phyloP scores from a whole-genome alignment of 35 echinoderm and acorn worm genomes.

The Ophiothrix spiculata region DNA sequence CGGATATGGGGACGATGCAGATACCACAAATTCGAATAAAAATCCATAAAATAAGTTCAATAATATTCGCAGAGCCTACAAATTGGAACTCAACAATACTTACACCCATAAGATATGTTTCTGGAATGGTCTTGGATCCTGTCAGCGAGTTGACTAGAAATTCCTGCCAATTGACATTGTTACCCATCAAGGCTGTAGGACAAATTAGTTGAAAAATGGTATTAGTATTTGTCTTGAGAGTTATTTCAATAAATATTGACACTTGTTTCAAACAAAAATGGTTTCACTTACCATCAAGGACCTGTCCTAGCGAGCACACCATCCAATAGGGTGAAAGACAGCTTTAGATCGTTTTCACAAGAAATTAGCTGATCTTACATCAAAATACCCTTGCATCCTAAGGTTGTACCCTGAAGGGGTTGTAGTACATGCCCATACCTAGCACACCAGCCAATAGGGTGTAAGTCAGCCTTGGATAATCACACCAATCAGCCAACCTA shows the following conservation, averaged over 20 bases:
- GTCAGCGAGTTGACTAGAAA: slow-evolving; percentile 74
- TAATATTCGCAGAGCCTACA: too few species aligned
- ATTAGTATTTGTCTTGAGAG: too few species aligned
- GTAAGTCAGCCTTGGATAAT: slow-evolving; percentile 59
- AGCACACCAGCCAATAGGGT: slow-evolving; percentile 99
- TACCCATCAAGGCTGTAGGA: slow-evolving; percentile 51
- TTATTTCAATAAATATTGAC: too few species aligned
- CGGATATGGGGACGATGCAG: too few species aligned
- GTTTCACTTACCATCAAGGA: slow-evolving; percentile 84
- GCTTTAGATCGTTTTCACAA: slow-evolving; percentile 71
- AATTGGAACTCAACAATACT: too few species aligned
- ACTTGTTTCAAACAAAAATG: too few species aligned
- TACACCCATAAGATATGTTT: slow-evolving; percentile 1
- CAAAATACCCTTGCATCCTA: slow-evolving; percentile 73
- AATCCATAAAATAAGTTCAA: too few species aligned
- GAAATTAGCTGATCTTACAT: slow-evolving; percentile 73
- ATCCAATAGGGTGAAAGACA: slow-evolving; percentile 89
- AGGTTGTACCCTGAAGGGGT: slow-evolving; percentile 78
- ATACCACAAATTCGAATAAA: too few species aligned
- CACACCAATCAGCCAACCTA: slow-evolving; percentile 80
- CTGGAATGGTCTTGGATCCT: slow-evolving; percentile 82
- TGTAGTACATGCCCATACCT: slow-evolving; percentile 64
- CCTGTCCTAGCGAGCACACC: slow-evolving; percentile 86
- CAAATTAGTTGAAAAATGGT: neutral
- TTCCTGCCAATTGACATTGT: slow-evolving; percentile 79